Percentiles rank a stretch among this genome's conserved stretches.
These are phyloP conservation scores for Synergus itoensis DNA, from an alignment of 2,888 invertebrate genomes.

Conservation along the genomic window DNA sequence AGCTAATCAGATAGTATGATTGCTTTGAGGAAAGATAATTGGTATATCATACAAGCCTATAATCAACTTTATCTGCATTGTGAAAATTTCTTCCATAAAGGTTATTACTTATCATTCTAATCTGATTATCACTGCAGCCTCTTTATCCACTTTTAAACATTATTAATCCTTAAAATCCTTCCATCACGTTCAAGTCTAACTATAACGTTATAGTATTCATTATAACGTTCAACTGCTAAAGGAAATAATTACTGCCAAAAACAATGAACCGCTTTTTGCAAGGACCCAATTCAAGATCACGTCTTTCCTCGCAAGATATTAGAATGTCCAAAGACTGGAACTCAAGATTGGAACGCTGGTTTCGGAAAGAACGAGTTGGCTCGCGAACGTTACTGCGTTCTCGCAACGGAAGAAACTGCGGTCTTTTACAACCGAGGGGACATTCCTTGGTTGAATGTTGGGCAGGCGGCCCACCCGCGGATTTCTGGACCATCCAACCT, in stretches of 20 bases:
- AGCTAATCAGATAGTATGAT: neutral
- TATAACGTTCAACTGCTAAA: neutral
- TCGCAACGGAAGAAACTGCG: conserved; percentile 34
- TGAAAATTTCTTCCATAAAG: neutral
- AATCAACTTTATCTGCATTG: neutral
- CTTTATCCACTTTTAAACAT: neutral
- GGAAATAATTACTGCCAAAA: neutral
- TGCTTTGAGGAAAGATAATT: neutral
- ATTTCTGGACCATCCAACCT: conserved; percentile 63
- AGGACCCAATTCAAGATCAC: conserved; percentile 29
- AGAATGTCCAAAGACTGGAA: conserved; percentile 31
- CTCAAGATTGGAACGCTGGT: conserved; percentile 42
- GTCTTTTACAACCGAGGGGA: conserved; percentile 41
- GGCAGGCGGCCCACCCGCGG: conserved; percentile 38
- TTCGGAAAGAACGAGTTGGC: conserved; percentile 46
- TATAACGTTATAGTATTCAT: neutral
- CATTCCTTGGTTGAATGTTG: conserved; percentile 42
- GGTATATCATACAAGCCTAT: neutral
- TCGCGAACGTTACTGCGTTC: conserved; percentile 16
- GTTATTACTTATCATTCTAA: neutral
- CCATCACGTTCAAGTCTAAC: neutral
- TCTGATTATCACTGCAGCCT: neutral
- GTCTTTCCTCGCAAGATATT: neutral
- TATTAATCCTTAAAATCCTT: neutral
- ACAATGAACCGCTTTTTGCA: conserved; percentile 29